Percentiles rank a stretch among this genome's conserved stretches.
Conservation (phyloP, 2,797 vertebrate species). For the Danio jaintianensis region DNA sequence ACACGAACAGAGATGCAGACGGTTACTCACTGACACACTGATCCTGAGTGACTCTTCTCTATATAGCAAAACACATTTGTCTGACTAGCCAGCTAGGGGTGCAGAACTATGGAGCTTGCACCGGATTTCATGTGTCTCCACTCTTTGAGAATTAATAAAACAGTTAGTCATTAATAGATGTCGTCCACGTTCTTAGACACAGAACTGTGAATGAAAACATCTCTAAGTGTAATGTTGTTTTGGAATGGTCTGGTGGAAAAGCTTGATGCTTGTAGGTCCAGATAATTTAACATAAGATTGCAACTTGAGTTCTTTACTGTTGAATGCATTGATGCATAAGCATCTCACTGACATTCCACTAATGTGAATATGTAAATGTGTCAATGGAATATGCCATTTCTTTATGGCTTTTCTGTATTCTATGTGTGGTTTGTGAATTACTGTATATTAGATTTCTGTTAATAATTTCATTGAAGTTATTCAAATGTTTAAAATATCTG, state of each 20-base stretch:
- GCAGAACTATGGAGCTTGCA: neutral
- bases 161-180: neutral
- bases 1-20: slow-evolving; percentile 19
- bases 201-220: no score
- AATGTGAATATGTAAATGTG: neutral
- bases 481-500: no score
- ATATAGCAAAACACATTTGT: neutral
- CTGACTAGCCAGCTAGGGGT: neutral
- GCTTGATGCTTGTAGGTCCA: slow-evolving; percentile 37
- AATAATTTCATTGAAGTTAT: no score
- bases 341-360: neutral
- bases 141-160: neutral
- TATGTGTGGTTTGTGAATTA: neutral
- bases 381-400: neutral
- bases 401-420: neutral
- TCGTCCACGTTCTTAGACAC: neutral
- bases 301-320: slow-evolving; percentile 11
- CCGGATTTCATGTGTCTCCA: neutral
- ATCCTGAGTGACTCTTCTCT: slow-evolving; percentile 6
- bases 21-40: neutral
- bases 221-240: slow-evolving; percentile 21
- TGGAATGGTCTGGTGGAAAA: slow-evolving; percentile 5
- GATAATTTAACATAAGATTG: slow-evolving; percentile 29
- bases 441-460: no score
- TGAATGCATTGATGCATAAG: slow-evolving; percentile 3